Percentiles rank a stretch among this genome's conserved stretches.
Conservation (phyloP, 1,140 invertebrate species). For the Asbolus verrucosus region DNA sequence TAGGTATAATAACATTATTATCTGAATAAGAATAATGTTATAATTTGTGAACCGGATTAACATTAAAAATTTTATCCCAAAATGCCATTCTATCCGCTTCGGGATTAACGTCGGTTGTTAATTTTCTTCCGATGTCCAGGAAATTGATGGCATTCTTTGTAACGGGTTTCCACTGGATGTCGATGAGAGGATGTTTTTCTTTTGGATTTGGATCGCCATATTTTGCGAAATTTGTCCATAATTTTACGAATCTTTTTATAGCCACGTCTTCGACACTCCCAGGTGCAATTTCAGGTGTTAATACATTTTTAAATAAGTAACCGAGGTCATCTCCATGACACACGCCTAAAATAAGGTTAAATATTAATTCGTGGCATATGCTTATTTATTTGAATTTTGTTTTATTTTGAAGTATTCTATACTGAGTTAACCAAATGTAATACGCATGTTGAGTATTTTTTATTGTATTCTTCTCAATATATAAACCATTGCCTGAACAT, state of each 20-base stretch:
- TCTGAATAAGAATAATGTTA: too few relatives aligned
- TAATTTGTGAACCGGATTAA: not conserved
- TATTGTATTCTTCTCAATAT: too few relatives aligned
- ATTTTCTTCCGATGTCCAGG: slow-evolving; percentile 41
- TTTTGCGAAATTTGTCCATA: slow-evolving; percentile 68
- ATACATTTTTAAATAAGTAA: slow-evolving; percentile 66
- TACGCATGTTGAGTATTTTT: too few relatives aligned
- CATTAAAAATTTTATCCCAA: slow-evolving; percentile 43
- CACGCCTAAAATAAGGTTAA: slow-evolving; percentile 64
- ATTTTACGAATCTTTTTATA: slow-evolving; percentile 62
- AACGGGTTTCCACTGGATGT: slow-evolving; percentile 51
- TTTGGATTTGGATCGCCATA: slow-evolving; percentile 63
- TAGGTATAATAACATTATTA: too few relatives aligned
- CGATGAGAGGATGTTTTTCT: slow-evolving; percentile 38
- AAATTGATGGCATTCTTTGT: slow-evolving; percentile 46
- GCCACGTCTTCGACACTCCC: slow-evolving; percentile 40
- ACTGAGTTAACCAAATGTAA: too few relatives aligned
- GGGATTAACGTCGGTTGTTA: slow-evolving; percentile 40
- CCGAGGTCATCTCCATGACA: slow-evolving; percentile 73
- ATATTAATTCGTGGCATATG: not conserved
- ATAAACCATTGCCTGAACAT: too few relatives aligned
- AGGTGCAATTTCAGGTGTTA: slow-evolving; percentile 59
- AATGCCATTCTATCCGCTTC: slow-evolving; percentile 45
- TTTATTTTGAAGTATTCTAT: slow-evolving; percentile 14
- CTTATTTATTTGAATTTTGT: not conserved